Evolutionary conservation across 2,888 invertebrate genomes (phyloP), one percentile per base, ranked within the genome.

Genomic region (Cheilosia urbana): DNA sequence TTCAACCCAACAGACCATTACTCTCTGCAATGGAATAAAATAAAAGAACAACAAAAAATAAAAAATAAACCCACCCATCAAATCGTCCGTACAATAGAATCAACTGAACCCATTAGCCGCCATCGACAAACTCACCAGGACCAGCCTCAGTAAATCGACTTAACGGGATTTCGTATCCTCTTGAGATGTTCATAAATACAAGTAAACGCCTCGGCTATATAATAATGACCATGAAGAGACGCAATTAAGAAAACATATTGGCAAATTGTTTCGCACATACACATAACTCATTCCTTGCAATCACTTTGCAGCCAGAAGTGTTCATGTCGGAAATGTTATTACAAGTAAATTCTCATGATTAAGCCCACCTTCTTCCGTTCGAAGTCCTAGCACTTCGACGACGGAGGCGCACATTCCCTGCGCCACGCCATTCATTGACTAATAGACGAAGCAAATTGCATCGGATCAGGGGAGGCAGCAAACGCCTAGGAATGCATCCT

Each of bases 291-390:
- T 72, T 87, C 68, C 82, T 57, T 77, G 76, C 85, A 85, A 81
- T 85, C 80, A 80, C 80, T 75, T 85, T 75, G 75, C 62, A 62
- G 72, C 77, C 77, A 78, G 72, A 82, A 82, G 82, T 87, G 82
- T 87, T 87, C 82, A 82, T 82, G 77, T 77, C 62, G 85, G 69
- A 87, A 87, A 87, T 87, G 87, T 82, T 87, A 87, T 87, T 82
- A 82, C 77, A 87, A 78, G 69, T 82, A 82, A 87, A 87, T 78
- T 87, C 78, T 87, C 72, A 73, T 87, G 76, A 87, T 82, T 75
- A 87, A 87, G 73, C 69, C 82, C 82, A 82, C 85, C 72, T 81
- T 72, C 75, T 68, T 68, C 27, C 69, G 55, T 34, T 21, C 19
- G 57, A 21, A 58, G 37, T 63, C 62, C 27, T 49, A 24, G n/a